Evolutionary conservation across 1,140 invertebrate genomes (phyloP).

Genomic region (Mesaphorura yosii): DNA sequence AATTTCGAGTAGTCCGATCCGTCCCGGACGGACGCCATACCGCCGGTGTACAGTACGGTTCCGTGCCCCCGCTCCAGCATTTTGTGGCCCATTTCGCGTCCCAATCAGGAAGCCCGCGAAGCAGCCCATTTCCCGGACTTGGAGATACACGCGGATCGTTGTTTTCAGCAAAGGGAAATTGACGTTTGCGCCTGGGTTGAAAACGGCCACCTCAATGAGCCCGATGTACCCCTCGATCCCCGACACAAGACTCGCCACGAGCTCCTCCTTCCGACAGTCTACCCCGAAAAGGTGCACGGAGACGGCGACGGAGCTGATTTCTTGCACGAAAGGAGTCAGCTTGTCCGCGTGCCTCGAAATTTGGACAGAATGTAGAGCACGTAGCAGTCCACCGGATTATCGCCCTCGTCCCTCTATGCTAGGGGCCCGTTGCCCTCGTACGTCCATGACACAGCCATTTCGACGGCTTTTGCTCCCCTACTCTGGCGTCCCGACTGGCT

Average conservation of each 20-base stretch:
- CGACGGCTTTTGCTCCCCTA: no score
- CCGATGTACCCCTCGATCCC: neutral
- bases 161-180: neutral
- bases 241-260: neutral
- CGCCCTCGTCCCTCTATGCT: no score
- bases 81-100: neutral
- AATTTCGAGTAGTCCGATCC: neutral
- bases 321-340: neutral
- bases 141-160: neutral
- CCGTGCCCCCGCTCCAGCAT: neutral
- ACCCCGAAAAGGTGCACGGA: neutral
- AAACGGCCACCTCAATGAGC: neutral
- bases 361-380: no score
- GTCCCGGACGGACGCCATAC: neutral
- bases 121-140: conserved; percentile 1
- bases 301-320: neutral
- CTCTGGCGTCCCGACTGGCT: no score
- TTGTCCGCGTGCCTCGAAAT: neutral
- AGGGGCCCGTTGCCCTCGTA: no score
- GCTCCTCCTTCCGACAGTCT: neutral
- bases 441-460: no score
- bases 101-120: neutral
- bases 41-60: neutral
- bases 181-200: neutral
- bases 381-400: no score